Percentiles rank a stretch among this genome's conserved stretches.
phyloP scores from a whole-genome alignment of 2,113 vertebrate species.

The Pachycephala philippinensis region DNA sequence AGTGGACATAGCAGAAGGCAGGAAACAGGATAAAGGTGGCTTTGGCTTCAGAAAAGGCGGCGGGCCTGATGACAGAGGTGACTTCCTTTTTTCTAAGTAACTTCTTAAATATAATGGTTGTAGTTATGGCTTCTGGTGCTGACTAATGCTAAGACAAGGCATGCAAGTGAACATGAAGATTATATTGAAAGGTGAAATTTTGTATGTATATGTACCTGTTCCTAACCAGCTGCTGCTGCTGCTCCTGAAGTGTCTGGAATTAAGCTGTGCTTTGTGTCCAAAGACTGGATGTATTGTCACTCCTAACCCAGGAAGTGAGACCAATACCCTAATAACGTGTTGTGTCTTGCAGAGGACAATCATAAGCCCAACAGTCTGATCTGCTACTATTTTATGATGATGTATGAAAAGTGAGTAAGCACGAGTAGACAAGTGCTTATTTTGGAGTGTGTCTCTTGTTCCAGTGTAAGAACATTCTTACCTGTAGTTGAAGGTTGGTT shows the following conservation, averaged over 20 bases:
- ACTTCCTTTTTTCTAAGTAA: background rate
- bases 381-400: constrained; percentile 27
- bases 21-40: constrained; percentile 91
- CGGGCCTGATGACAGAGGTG: constrained; percentile 91
- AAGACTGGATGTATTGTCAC: background rate
- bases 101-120: background rate
- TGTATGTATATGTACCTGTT: background rate
- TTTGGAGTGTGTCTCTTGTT: background rate
- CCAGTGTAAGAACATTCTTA: background rate
- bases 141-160: background rate
- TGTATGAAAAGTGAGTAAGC: background rate
- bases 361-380: constrained; percentile 33
- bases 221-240: background rate
- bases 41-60: constrained; percentile 92
- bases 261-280: background rate
- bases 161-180: background rate
- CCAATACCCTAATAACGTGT: background rate
- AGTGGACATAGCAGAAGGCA: constrained; percentile 97
- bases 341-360: constrained; percentile 39
- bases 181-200: background rate
- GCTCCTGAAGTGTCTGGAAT: background rate
- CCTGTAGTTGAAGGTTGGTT: background rate
- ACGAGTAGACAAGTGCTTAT: background rate
- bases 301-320: constrained; percentile 56
- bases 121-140: background rate